Conservation (phyloP, 2,888 invertebrate species). For the Nephrotoma flavescens region DNA sequence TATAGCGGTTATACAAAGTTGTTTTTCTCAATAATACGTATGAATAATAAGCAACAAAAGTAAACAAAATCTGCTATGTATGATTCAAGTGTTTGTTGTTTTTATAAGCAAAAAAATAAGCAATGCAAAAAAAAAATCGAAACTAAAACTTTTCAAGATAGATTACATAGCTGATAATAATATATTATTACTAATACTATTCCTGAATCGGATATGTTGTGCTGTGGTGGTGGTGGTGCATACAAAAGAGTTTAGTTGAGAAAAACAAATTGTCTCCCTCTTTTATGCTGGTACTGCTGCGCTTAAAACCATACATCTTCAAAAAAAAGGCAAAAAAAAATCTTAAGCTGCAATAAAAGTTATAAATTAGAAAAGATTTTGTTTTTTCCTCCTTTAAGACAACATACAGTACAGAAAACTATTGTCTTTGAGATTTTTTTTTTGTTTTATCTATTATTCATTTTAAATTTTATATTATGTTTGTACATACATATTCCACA, state of each 20-base stretch:
- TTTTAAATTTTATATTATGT: neutral
- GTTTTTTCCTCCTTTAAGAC: neutral
- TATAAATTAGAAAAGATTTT: neutral
- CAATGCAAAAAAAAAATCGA: neutral
- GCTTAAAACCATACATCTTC: neutral
- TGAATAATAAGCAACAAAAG: neutral
- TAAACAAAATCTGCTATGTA: neutral
- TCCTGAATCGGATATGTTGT: neutral
- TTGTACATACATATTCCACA: neutral
- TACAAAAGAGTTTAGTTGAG: neutral
- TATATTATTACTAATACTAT: neutral
- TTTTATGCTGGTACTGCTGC: neutral
- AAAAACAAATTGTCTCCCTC: neutral
- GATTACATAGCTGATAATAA: neutral
- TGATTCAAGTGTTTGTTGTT: neutral
- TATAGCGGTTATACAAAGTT: neutral
- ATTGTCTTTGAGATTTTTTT: neutral
- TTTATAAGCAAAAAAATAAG: neutral
- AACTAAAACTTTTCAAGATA: neutral
- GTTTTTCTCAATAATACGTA: neutral
- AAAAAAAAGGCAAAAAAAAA: neutral
- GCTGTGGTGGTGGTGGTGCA: neutral
- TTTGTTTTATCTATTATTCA: neutral
- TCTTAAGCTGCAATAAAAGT: neutral
- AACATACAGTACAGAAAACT: neutral